Percentiles rank a stretch among this genome's conserved stretches.
These are phyloP conservation scores for Anolis sagrei DNA, from an alignment of 2,113 vertebrate genomes.

Conservation along the genomic window DNA sequence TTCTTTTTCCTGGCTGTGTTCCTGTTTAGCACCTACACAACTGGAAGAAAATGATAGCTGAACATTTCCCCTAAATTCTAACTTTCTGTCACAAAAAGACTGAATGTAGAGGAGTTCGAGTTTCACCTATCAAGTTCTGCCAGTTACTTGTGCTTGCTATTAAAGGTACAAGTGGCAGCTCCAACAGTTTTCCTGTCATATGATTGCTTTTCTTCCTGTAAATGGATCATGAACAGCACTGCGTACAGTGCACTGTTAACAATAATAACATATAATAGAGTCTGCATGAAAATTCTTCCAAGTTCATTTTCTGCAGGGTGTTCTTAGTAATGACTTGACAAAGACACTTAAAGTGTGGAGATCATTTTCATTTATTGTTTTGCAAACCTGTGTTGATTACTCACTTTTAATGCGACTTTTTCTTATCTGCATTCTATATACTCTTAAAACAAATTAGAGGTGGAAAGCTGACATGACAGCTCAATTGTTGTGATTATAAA, in stretches of 20 bases:
- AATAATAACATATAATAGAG: constrained; percentile 1
- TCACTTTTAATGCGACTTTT: neutral
- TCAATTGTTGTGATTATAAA: constrained; percentile 65
- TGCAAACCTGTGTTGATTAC: constrained; percentile 3
- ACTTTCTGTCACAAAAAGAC: neutral
- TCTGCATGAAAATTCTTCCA: neutral
- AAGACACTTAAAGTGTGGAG: neutral
- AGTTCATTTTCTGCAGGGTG: neutral
- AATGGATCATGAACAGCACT: constrained; percentile 6
- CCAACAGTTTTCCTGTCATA: neutral
- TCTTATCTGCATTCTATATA: neutral
- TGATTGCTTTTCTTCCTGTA: neutral
- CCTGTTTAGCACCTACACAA: neutral
- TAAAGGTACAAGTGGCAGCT: neutral
- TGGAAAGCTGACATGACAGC: constrained; percentile 36
- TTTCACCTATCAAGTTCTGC: neutral
- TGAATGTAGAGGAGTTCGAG: neutral
- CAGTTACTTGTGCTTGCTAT: neutral
- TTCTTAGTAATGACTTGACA: constrained; percentile 1
- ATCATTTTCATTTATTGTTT: constrained; percentile 7
- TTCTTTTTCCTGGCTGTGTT: neutral
- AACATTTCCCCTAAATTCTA: neutral
- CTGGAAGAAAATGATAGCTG: neutral
- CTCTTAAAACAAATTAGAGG: constrained; percentile 48
- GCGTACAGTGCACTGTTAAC: neutral